Evolutionary conservation across 2,797 vertebrate genomes (phyloP), one percentile per base, ranked within the genome.

Genomic region (Peromyscus aztecus): DNA sequence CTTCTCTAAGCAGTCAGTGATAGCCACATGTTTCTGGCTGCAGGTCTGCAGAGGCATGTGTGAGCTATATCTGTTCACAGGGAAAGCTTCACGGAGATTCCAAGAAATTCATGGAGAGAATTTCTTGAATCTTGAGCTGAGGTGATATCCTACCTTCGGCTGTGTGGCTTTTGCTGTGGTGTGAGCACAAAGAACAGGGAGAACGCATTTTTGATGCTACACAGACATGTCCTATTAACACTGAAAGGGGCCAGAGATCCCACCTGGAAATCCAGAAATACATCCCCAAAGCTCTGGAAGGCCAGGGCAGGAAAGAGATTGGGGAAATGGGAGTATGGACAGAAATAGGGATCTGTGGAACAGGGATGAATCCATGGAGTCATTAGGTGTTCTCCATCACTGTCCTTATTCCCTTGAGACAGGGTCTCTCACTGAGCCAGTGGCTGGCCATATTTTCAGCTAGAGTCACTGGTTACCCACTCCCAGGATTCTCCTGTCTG

Each of bases 31-130:
- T 89, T 89, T 82, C 95, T 97, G 75, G 89, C 75, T 55, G 7
- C 0, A 0, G 37, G 61, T 96, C 88, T 95, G 87, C 34, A 96
- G 14, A 80, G 91, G 96, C 87, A 94, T 94, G 29, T 84, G 63
- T 19, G 13, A 69, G 34, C 27, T 93, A 96, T 63, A 37, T 71
- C 37, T 92, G 83, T 86, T 37, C 90, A 94, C 13, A 92, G 86
- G 2, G 87, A 55, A 77, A 97, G 57, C 37, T 95, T 97, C 87
- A 46, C n/a, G n/a, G n/a, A n/a, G n/a, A n/a, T n/a, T n/a, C n/a
- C n/a, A n/a, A n/a, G n/a, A n/a, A n/a, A n/a, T n/a, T n/a, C n/a
- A n/a, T n/a, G 84, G 96, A 97, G 96, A 84, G 13, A 97, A 95
- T 90, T 88, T 34, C 40, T 73, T 71, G 9, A 31, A 91, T 87